Conservation (phyloP, 2,888 invertebrate species). For the Tachina fera region DNA sequence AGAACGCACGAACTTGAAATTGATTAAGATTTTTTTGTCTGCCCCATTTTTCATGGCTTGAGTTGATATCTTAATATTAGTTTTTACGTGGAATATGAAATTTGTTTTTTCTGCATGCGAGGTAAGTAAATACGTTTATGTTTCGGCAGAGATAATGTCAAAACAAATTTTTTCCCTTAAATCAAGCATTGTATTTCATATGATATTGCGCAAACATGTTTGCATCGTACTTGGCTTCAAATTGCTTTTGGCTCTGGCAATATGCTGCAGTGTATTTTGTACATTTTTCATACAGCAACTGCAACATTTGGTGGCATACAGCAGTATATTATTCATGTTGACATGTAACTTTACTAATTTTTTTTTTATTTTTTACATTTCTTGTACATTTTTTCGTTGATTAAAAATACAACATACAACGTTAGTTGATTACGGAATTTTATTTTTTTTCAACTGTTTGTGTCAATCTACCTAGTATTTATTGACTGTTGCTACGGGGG, state of each 20-base stretch:
- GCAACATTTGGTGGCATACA: constrained; percentile 45
- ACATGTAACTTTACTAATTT: constrained; percentile 30
- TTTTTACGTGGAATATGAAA: background rate
- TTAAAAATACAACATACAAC: constrained; percentile 31
- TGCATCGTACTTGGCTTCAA: background rate
- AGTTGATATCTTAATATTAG: background rate
- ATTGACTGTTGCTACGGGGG: constrained; percentile 40
- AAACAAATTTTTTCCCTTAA: background rate
- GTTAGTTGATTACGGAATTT: constrained; percentile 31
- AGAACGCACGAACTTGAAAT: constrained; percentile 34
- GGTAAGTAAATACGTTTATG: too few relatives aligned
- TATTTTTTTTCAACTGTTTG: background rate
- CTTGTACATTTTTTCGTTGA: background rate
- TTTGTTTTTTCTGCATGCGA: background rate
- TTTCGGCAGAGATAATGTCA: constrained; percentile 40
- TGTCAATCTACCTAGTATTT: constrained; percentile 29
- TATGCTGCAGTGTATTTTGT: constrained; percentile 3
- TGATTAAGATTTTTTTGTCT: background rate
- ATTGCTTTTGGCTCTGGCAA: background rate
- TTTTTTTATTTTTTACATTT: background rate
- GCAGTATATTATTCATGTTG: constrained; percentile 23
- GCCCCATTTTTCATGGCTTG: background rate
- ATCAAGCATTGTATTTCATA: constrained; percentile 46
- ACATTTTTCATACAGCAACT: constrained; percentile 16
- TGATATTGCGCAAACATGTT: background rate